phyloP scores from a whole-genome alignment of 2,113 vertebrate genomes.

The Prietella phreatophila region DNA sequence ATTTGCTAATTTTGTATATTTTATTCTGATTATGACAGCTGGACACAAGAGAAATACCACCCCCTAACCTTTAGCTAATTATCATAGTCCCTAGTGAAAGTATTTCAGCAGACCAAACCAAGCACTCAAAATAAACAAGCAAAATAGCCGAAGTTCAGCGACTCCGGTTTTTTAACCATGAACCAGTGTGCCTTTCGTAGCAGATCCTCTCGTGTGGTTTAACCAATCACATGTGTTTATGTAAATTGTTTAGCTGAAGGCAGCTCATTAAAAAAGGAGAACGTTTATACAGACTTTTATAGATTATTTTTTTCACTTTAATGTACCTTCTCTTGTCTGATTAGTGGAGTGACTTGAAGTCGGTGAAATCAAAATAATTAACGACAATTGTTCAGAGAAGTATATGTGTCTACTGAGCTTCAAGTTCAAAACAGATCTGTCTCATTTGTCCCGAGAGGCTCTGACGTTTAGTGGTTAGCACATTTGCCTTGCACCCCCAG shows the following conservation, averaged over 20 bases:
- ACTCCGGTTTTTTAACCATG: neutral
- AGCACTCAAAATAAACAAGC: neutral
- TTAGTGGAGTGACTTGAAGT: neutral
- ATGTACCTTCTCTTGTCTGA: neutral
- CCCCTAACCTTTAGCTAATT: neutral
- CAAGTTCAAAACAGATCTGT: neutral
- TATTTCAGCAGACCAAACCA: neutral
- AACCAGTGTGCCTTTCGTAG: neutral
- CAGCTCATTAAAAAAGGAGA: neutral
- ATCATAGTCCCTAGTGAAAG: neutral
- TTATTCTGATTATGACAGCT: neutral
- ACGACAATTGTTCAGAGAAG: neutral
- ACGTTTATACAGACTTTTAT: neutral
- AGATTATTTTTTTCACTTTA: neutral
- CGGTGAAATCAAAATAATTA: neutral
- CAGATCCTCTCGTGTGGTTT: neutral
- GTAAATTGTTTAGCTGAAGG: neutral
- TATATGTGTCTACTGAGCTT: neutral
- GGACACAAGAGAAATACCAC: neutral
- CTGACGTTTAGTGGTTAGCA: too few species aligned
- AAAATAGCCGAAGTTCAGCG: neutral
- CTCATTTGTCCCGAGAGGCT: neutral
- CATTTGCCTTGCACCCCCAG: too few species aligned
- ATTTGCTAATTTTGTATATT: neutral
- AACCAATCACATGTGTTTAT: neutral